Evolutionary conservation across 1,140 invertebrate genomes (phyloP).

Genomic region (Meloidogyne exigua): DNA sequence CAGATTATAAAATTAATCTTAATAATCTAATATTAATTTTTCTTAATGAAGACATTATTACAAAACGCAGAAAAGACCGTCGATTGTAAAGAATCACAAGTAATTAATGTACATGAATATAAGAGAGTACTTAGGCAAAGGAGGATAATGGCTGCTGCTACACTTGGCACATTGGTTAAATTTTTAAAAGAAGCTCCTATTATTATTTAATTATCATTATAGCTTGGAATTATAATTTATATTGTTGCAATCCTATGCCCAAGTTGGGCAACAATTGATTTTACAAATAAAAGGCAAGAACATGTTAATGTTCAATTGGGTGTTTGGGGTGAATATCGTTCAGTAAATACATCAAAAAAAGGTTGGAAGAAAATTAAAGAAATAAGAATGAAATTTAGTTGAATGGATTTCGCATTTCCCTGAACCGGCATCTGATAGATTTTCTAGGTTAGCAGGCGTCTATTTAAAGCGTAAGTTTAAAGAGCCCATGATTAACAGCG

Average conservation of each 20-base stretch:
- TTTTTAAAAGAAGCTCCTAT: neutral
- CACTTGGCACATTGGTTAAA: slow-evolving; percentile 46
- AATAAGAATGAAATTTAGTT: slow-evolving; percentile 15
- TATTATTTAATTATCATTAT: too few species aligned
- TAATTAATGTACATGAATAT: slow-evolving; percentile 50
- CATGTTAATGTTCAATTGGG: slow-evolving; percentile 55
- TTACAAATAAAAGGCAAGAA: slow-evolving; percentile 48
- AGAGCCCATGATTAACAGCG: neutral
- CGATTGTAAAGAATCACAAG: slow-evolving; percentile 51
- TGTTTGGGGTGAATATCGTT: slow-evolving; percentile 59
- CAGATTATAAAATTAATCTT: neutral
- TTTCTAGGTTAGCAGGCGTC: slow-evolving; percentile 49
- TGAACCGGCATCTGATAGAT: slow-evolving; percentile 42
- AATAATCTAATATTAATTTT: neutral
- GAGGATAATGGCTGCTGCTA: slow-evolving; percentile 47
- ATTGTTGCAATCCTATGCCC: slow-evolving; percentile 46
- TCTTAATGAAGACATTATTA: neutral
- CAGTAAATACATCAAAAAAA: slow-evolving; percentile 40
- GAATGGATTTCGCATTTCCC: slow-evolving; percentile 62
- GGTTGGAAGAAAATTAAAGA: neutral
- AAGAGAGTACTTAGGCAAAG: slow-evolving; percentile 49
- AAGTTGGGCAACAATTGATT: slow-evolving; percentile 55
- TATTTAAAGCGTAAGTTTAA: slow-evolving; percentile 52
- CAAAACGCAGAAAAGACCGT: slow-evolving; percentile 37
- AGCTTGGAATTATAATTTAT: slow-evolving; percentile 37